Evolutionary conservation across 2,797 vertebrate species (phyloP).

Genomic region (Alcedo atthis): DNA sequence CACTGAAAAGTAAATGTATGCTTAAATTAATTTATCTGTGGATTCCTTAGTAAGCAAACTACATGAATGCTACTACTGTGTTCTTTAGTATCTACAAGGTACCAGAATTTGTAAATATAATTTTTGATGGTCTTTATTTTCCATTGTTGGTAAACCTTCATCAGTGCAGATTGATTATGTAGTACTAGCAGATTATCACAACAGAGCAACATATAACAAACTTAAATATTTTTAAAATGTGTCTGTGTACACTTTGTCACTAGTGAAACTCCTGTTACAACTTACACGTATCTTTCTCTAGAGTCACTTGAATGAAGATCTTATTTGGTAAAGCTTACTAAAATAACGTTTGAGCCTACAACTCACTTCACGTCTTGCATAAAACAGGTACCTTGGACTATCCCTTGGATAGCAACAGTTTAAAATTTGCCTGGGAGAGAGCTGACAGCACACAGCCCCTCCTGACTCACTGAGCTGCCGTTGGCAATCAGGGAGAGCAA

Average conservation of each 20-base stretch:
- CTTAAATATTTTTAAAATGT: neutral
- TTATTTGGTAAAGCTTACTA: neutral
- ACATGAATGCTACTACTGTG: neutral
- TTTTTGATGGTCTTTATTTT: neutral
- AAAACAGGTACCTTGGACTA: neutral
- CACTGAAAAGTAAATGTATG: neutral
- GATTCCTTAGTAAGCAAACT: conserved; percentile 1
- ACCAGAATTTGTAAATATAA: neutral
- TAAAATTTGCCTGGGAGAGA: neutral
- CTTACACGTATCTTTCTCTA: neutral
- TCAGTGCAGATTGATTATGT: neutral
- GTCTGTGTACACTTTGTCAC: neutral
- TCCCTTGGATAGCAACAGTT: neutral
- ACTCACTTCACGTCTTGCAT: neutral
- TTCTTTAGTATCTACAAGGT: neutral
- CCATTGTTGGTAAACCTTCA: neutral
- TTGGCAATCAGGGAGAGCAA: neutral
- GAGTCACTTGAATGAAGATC: neutral
- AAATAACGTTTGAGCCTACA: neutral
- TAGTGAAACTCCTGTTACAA: neutral
- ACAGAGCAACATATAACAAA: neutral
- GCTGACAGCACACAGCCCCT: neutral
- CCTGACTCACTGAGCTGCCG: neutral
- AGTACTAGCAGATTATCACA: neutral
- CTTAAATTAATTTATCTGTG: neutral